Evolutionary conservation across 2,797 vertebrate genomes (phyloP), one percentile per base, ranked within the genome.

Genomic region (Cyclopterus lumpus): DNA sequence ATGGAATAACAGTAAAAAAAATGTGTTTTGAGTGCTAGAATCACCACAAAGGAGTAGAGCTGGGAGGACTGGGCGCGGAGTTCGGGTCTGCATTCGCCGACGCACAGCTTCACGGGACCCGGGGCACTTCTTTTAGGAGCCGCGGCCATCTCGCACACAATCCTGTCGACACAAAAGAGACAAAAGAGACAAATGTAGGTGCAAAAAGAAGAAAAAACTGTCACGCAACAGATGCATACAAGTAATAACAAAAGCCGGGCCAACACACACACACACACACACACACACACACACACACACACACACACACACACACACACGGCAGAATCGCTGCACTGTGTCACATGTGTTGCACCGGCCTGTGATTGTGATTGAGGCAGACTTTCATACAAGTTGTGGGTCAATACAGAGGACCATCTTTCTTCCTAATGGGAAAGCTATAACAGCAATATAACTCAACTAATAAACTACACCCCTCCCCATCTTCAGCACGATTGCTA

Each of bases 61-160:
- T 98, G 97, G 4, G 94, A 86, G 1, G 97, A 99, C 75, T 94
- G 96, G 42, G 97, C 94, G 3, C 93, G 96, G 72, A 99, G 96
- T 84, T 98, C 97, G 0, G 97, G 96, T 78, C 95, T 95, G 91
- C 98, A 98, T 90, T 99, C 97, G 16, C 96, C 96, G 4, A 99
- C 96, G 75, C 97, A 99, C 80, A 99, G 94, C 81, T 94, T 96
- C 11, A 97, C 96, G 0, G 97, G 96, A 67, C 98, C 98, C 0
- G 97, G 94, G 28, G 88, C 86, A 73, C 93, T 96, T 66, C 93
- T 93, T 77, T 82, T 89, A 0, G 94, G 92, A 1, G 97, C 95
- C 1, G 92, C 95, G 16, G 95, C 93, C 97, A 99, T 99, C 90
- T 99, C 96, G 78, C 98, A 99, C 74, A 99, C 97, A 63, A 99